Evolutionary conservation across 2,888 invertebrate species (phyloP), one percentile per base, ranked within the genome.

Genomic region (Leptinotarsa rubiginosa): DNA sequence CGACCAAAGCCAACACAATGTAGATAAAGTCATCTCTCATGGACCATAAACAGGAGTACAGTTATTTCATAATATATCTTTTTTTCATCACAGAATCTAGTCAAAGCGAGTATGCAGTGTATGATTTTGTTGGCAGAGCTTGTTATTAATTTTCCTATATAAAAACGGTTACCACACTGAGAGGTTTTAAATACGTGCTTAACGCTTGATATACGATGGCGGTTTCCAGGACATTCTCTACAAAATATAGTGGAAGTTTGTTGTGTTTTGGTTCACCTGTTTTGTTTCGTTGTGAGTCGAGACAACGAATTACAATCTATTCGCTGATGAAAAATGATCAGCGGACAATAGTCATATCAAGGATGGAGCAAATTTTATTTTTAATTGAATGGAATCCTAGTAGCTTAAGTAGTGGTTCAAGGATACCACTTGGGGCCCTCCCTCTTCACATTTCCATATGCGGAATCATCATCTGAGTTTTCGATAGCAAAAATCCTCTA

Each of bases 181-280:
- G 18, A 59, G 47, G 47, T 25, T 67, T 72, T 68, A 54, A 52
- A 25, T 68, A 52, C 68, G 59, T 50, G 67, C 12, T 62, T 72
- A 50, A 62, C 72, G 72, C 50, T 72, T 54, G 52, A 52, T 31
- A 49, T 68, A 50, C 47, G 47, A 68, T 72, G 50, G 54, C 72
- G 72, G 72, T 68, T 72, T 72, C 41, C 72, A 59, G 67, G 67
- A 72, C 67, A 50, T 72, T 72, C 68, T 68, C 67, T 47, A 56
- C 50, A 68, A 72, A 67, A 50, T 62, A 56, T 4, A 56, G 56
- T 56, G 56, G 56, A 56, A 22, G 20, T 56, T 56, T 56, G 56
- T 56, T 56, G 22, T 56, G 56, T 56, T 56, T 22, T 56, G 22
- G 56, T 22, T 56, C 56, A 56, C 56, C 22, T 56, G 56, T 56